Evolutionary conservation across 2,888 invertebrate genomes (phyloP).

Genomic region (Diloba caeruleocephala): DNA sequence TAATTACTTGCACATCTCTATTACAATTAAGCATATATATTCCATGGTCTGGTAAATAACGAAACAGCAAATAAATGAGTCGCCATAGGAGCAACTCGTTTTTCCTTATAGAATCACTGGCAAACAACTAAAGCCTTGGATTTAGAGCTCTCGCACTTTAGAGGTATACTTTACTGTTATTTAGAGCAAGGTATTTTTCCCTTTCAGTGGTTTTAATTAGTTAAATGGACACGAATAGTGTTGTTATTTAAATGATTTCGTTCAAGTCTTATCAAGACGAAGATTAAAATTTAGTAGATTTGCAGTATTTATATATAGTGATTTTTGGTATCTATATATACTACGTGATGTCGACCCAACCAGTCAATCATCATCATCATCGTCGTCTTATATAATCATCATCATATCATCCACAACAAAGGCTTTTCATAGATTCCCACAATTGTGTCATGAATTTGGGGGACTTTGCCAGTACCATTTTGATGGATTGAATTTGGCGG

Average conservation of each 20-base stretch:
- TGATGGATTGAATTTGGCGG: too few species aligned
- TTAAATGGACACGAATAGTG: slow-evolving; percentile 2
- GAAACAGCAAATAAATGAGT: slow-evolving; percentile 12
- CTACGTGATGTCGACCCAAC: too few species aligned
- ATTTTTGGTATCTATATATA: too few species aligned
- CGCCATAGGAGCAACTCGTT: slow-evolving; percentile 32
- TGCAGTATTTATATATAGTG: too few species aligned
- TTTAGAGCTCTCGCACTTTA: slow-evolving; percentile 1
- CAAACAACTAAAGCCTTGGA: slow-evolving; percentile 3
- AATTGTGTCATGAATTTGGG: too few species aligned
- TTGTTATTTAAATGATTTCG: slow-evolving; percentile 15
- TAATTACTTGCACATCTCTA: slow-evolving; percentile 24
- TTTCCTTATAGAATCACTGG: slow-evolving; percentile 27
- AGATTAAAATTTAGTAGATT: not conserved
- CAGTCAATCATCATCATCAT: too few species aligned
- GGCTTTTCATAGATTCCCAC: too few species aligned
- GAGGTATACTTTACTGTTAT: slow-evolving; percentile 13
- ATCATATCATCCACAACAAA: too few species aligned
- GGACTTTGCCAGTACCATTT: too few species aligned
- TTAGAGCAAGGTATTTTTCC: slow-evolving; percentile 1
- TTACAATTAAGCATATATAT: slow-evolving; percentile 7
- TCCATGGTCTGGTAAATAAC: slow-evolving; percentile 15
- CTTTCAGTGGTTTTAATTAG: not conserved
- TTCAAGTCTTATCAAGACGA: not conserved
- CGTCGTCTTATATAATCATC: too few species aligned